Base-by-base conservation (phyloP, 1,140 invertebrate species). In the Drepana arcuata region DNA sequence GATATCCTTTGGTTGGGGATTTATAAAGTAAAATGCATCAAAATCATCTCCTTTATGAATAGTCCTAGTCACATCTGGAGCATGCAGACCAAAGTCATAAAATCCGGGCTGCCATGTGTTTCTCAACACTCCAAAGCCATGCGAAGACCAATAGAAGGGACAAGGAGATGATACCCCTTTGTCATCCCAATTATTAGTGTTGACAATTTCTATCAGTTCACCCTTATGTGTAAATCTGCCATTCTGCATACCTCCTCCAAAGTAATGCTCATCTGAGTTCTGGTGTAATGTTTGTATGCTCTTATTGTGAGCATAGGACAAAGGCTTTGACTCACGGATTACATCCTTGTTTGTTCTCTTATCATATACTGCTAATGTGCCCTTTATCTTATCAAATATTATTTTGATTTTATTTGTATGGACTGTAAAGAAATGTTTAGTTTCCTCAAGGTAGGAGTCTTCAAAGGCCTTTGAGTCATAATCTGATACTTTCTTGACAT, bases 171-270 rank as follows among this genome's bases (percentile, higher is more conserved):
- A 54, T 2, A 78, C 68, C 0, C 70, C 73, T n/a, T 68, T 72
- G 31, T 75, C 66, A 3, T 46, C 42, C 77, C 77, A 81, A 24
- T 62, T 52, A 34, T 81, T 78, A 14, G 56, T 68, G 29, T 78
- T 77, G 7, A 50, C 40, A 25, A 81, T 79, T 7, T 66, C n/a
- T 34, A 79, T 81, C n/a, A 42, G 34, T 48, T 70, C 34, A 9
- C 63, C 65, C 52, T 81, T 81, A 35, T 81, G 77, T 14, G 56
- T 59, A 24, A 75, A 81, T 47, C 68, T 54, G 10, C 77, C 77
- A 41, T 81, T 81, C 52, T 81, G 77, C 70, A 75, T 77, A 15
- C 77, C 77, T 5, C 74, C 77, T 11, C 77, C 77, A 16, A 67
- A 81, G 45, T 68, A 81, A 48, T 63, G 65, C 39, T 81, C 77